A percentile compares a stretch with the other conserved stretches of the same genome.
Conservation (phyloP, 1,140 invertebrate species). For the Mizuhopecten yessoensis region DNA sequence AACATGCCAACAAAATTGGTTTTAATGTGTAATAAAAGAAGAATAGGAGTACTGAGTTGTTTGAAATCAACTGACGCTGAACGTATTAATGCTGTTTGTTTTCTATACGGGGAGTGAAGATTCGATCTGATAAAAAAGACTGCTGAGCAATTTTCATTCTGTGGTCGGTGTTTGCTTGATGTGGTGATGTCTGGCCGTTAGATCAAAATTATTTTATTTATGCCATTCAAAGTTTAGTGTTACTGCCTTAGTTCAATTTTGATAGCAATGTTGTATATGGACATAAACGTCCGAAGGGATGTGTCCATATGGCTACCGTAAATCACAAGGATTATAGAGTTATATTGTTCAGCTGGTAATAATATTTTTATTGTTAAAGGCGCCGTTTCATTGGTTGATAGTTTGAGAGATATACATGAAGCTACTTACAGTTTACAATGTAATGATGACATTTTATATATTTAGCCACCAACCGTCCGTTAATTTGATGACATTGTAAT, state of each 20-base stretch:
- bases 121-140: background rate
- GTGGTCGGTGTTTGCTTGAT: background rate
- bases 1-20: background rate
- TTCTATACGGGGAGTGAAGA: background rate
- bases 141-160: background rate
- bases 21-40: conserved; percentile 19
- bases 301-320: background rate
- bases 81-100: background rate
- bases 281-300: background rate
- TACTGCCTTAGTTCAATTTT: background rate
- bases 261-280: background rate
- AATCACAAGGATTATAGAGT: too few species aligned
- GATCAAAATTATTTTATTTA: background rate
- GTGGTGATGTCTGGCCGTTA: background rate
- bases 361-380: too few species aligned
- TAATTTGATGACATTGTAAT: too few species aligned
- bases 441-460: too few species aligned
- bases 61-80: conserved; percentile 32
- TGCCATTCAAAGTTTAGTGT: background rate
- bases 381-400: too few species aligned
- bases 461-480: too few species aligned
- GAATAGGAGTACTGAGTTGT: background rate
- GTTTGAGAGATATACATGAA: too few species aligned
- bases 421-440: too few species aligned
- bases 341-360: too few species aligned